A percentile compares a stretch with the other conserved stretches of the same genome.
Conservation (phyloP, 2,113 vertebrate species). For the Platichthys stellatus region DNA sequence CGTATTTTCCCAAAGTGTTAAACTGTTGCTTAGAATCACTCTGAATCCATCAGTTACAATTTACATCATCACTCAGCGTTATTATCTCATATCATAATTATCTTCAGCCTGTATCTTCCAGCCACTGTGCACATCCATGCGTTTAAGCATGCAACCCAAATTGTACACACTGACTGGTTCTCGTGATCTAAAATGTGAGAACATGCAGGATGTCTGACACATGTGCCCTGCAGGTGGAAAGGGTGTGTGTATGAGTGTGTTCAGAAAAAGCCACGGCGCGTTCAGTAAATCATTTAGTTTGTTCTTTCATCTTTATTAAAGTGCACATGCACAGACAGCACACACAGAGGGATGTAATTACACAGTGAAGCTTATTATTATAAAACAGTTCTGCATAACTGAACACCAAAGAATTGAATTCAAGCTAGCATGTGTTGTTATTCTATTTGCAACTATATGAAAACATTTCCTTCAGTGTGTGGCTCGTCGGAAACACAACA, state of each 20-base stretch:
- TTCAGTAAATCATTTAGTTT: neutral
- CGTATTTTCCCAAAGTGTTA: constrained; percentile 2
- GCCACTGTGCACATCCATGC: constrained; percentile 3
- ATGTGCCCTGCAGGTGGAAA: constrained; percentile 41
- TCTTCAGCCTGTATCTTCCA: constrained; percentile 1
- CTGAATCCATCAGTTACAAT: constrained; percentile 3
- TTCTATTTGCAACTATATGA: constrained; percentile 30
- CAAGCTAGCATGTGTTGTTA: constrained; percentile 26
- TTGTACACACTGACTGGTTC: neutral
- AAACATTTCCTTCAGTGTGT: constrained; percentile 20
- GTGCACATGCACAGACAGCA: constrained; percentile 16
- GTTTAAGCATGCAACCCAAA: neutral
- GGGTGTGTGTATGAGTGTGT: constrained; percentile 14
- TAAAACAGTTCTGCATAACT: constrained; percentile 22
- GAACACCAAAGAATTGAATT: constrained; percentile 55
- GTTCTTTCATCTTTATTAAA: constrained; percentile 11
- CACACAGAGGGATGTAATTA: constrained; percentile 14
- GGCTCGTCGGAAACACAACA: constrained; percentile 37
- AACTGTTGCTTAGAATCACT: constrained; percentile 21
- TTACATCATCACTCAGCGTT: constrained; percentile 25
- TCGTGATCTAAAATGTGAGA: constrained; percentile 18
- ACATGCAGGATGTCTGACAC: constrained; percentile 26
- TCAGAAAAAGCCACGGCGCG: constrained; percentile 6
- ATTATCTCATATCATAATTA: constrained; percentile 24
- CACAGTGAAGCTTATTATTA: constrained; percentile 23